These are phyloP conservation scores for Zaprionus lachaisei DNA, from an alignment of 1,140 invertebrate species.

Conservation along the genomic window DNA sequence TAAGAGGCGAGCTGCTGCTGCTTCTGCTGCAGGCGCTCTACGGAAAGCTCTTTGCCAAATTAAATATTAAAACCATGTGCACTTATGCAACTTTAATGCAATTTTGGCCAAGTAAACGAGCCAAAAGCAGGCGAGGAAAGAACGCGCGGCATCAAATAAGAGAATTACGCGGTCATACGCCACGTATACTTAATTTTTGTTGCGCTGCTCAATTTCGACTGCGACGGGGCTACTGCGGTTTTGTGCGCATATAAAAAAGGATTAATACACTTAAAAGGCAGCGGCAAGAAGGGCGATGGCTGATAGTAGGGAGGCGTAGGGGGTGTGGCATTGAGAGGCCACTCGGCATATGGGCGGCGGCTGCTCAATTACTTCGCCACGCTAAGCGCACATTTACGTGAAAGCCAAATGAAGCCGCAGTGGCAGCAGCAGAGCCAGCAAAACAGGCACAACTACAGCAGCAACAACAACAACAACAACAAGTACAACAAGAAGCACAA, in stretches of 20 bases:
- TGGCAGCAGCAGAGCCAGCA: constrained; percentile 19
- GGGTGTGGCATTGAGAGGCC: not conserved
- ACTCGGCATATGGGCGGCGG: not conserved
- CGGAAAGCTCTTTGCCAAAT: constrained; percentile 81
- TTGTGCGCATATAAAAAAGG: constrained; percentile 72
- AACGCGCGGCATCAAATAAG: constrained; percentile 44
- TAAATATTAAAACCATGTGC: constrained; percentile 83
- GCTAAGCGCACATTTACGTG: constrained; percentile 78
- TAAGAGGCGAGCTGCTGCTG: constrained; percentile 8
- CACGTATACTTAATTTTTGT: constrained; percentile 63
- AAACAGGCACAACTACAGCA: constrained; percentile 38
- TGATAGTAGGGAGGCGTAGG: not conserved
- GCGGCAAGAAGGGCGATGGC: not conserved
- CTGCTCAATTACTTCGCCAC: constrained; percentile 52
- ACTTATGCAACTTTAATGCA: constrained; percentile 84
- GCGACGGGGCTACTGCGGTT: constrained; percentile 17
- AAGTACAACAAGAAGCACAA: constrained; percentile 17
- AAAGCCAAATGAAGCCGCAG: constrained; percentile 76
- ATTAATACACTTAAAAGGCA: constrained; percentile 77
- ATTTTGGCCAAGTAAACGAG: constrained; percentile 76
- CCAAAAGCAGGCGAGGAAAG: constrained; percentile 13
- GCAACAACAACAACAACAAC: constrained; percentile 26
- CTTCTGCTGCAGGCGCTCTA: constrained; percentile 28
- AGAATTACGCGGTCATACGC: constrained; percentile 44
- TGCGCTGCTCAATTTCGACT: constrained; percentile 7